Evolutionary conservation across 2,888 invertebrate species (phyloP).

Genomic region (Silvanus unidentatus): DNA sequence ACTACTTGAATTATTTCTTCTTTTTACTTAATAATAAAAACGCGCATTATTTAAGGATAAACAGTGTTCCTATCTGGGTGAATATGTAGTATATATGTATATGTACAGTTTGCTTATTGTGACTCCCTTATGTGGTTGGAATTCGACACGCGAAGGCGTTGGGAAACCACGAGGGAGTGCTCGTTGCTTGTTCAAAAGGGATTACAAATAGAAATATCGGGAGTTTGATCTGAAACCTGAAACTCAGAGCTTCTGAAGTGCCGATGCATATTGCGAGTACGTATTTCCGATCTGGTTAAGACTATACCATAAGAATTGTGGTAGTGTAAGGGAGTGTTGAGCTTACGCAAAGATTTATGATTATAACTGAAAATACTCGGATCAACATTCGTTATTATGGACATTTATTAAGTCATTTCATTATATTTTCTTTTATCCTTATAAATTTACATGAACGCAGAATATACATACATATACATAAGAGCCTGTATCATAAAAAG

Average conservation of each 20-base stretch:
- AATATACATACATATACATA: no score
- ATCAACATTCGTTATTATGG: conserved; percentile 8
- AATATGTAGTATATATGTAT: background rate
- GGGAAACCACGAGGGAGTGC: conserved; percentile 10
- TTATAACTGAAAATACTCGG: conserved; percentile 9
- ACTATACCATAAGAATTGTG: conserved; percentile 8
- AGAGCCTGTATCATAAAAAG: no score
- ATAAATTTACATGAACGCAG: no score
- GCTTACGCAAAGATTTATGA: conserved; percentile 7
- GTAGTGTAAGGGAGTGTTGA: conserved; percentile 6
- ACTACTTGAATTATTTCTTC: no score
- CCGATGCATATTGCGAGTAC: conserved; percentile 9
- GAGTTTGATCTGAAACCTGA: conserved; percentile 18
- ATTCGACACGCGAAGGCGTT: conserved; percentile 8
- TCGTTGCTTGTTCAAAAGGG: conserved; percentile 17
- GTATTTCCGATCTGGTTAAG: conserved; percentile 8
- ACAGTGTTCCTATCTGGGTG: no score
- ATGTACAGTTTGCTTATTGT: background rate
- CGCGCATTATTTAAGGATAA: no score
- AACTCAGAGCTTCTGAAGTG: conserved; percentile 11
- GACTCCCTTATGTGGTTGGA: conserved; percentile 2
- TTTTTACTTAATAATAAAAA: no score
- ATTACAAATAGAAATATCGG: conserved; percentile 22
- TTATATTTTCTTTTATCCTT: background rate
- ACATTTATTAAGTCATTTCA: conserved; percentile 3